phyloP scores from a whole-genome alignment of 2,888 invertebrate species.

The Nysson spinosus region DNA sequence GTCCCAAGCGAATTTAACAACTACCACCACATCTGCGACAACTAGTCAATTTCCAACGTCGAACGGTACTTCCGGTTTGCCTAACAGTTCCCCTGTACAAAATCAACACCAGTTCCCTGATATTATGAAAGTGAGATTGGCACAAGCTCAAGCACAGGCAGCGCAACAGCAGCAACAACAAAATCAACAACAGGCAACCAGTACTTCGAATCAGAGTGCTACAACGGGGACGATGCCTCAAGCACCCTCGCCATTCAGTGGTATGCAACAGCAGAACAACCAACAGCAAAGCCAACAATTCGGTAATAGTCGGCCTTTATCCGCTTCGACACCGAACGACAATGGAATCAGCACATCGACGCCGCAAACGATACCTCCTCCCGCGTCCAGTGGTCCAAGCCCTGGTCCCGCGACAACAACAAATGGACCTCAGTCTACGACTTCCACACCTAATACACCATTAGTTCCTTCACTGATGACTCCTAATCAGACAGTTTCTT shows the following conservation, averaged over 20 bases:
- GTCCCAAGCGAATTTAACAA: conserved; percentile 80
- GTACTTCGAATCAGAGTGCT: conserved; percentile 70
- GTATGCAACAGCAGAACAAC: conserved; percentile 70
- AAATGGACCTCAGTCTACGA: conserved; percentile 76
- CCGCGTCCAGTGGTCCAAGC: conserved; percentile 73
- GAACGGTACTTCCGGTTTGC: conserved; percentile 80
- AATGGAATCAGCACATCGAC: conserved; percentile 78
- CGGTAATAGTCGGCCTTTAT: conserved; percentile 74
- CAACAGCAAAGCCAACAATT: conserved; percentile 74
- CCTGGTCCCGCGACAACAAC: conserved; percentile 71
- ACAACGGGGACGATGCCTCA: conserved; percentile 73
- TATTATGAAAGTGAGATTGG: conserved; percentile 81
- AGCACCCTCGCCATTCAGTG: conserved; percentile 81
- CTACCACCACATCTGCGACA: conserved; percentile 79
- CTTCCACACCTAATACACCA: conserved; percentile 74
- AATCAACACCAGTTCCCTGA: conserved; percentile 80
- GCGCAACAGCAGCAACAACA: conserved; percentile 73
- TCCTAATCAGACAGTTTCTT: conserved; percentile 82
- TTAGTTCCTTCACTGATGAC: conserved; percentile 79
- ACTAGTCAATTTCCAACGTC: conserved; percentile 80
- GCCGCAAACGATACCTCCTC: conserved; percentile 77
- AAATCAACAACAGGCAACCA: conserved; percentile 73
- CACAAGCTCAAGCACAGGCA: conserved; percentile 71
- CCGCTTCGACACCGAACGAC: conserved; percentile 72
- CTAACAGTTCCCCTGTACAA: conserved; percentile 79